Evolutionary conservation across 2,888 invertebrate species (phyloP).

Genomic region (Perizoma flavofasciatum): DNA sequence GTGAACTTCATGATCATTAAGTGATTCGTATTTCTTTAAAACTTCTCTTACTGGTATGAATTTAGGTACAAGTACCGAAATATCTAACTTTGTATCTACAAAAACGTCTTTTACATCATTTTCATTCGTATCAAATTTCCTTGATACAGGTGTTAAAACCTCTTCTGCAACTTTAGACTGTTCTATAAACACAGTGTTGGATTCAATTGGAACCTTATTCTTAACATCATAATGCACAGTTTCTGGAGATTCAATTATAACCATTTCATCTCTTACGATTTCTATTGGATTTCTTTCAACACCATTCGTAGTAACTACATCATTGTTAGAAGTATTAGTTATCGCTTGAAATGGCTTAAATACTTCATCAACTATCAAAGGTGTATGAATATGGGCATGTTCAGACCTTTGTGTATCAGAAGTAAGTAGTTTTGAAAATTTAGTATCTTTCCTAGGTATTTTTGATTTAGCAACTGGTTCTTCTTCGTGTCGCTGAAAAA

Average conservation of each 20-base stretch:
- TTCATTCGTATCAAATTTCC: conserved; percentile 3
- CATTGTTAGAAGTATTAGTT: conserved; percentile 16
- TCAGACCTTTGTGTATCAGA: conserved; percentile 30
- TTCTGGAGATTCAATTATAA: conserved; percentile 24
- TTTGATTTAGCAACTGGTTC: conserved; percentile 18
- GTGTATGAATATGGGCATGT: conserved; percentile 41
- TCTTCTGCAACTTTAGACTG: conserved; percentile 13
- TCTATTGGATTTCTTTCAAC: conserved; percentile 6
- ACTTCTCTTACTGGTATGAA: conserved; percentile 19
- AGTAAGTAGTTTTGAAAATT: conserved; percentile 31
- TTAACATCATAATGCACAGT: conserved; percentile 23
- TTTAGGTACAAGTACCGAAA: conserved; percentile 14
- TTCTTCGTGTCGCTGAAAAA: conserved; percentile 47
- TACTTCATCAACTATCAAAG: conserved; percentile 59
- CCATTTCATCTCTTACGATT: conserved; percentile 23
- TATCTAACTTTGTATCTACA: background rate
- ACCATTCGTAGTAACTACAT: conserved; percentile 24
- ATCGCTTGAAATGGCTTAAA: conserved; percentile 44
- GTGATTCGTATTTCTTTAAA: conserved; percentile 19
- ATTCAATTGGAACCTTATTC: conserved; percentile 22
- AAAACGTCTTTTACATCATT: conserved; percentile 1
- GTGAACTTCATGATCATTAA: conserved; percentile 14
- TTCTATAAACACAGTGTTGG: conserved; percentile 9
- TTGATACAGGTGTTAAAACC: conserved; percentile 13
- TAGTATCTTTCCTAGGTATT: conserved; percentile 30